A percentile compares a stretch with the other conserved stretches of the same genome.
Conservation (phyloP, 1,140 invertebrate species). For the Propsilocerus akamusi region DNA sequence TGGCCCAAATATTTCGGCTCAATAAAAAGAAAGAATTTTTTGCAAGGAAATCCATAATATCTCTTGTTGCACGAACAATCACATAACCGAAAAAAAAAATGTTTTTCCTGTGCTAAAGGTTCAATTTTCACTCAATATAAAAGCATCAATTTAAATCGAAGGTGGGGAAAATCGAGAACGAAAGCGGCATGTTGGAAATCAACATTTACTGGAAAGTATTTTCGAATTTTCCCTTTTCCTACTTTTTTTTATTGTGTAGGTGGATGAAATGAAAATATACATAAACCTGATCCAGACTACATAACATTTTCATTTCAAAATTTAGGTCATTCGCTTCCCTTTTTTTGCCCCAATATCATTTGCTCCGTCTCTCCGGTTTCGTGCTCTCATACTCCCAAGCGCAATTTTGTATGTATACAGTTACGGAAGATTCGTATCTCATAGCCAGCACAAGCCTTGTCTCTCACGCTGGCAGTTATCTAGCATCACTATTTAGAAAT, state of each 20-base stretch:
- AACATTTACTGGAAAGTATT: background rate
- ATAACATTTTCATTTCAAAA: conserved; percentile 2
- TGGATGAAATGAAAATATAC: no score
- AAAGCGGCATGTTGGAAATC: no score
- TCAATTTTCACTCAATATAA: background rate
- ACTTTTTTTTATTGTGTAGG: no score
- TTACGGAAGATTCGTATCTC: no score
- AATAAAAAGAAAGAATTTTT: no score
- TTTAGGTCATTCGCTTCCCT: background rate
- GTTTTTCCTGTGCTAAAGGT: conserved; percentile 14
- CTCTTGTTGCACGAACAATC: background rate
- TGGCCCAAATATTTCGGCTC: conserved; percentile 1
- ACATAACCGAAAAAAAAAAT: conserved; percentile 9
- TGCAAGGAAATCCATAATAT: no score
- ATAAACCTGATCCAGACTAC: background rate
- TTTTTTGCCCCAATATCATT: background rate
- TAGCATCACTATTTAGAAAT: no score
- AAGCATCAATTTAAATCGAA: no score
- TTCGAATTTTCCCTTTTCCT: background rate
- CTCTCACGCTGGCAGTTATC: no score
- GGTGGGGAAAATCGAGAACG: no score
- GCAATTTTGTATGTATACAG: no score
- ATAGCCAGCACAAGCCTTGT: no score
- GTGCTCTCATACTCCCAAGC: background rate
- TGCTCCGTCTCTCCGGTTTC: background rate